phyloP scores from a whole-genome alignment of 2,888 invertebrate genomes.

The Thereva unica region DNA sequence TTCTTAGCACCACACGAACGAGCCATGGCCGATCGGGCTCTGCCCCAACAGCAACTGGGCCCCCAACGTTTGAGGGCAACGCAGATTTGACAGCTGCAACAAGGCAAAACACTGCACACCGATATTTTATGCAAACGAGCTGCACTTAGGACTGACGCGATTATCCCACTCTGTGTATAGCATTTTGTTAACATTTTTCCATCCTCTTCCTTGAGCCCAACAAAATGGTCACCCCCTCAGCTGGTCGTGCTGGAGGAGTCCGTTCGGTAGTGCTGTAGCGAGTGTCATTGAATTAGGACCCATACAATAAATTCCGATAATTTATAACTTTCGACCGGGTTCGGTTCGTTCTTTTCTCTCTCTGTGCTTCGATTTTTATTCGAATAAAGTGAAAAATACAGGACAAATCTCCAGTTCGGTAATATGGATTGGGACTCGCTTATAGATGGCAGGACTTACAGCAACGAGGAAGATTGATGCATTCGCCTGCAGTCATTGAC shows the following conservation, averaged over 20 bases:
- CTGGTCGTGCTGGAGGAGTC: background rate
- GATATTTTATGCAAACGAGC: slow-evolving; percentile 38
- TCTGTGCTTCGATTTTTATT: slow-evolving; percentile 13
- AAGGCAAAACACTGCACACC: slow-evolving; percentile 26
- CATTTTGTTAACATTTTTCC: slow-evolving; percentile 29
- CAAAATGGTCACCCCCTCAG: background rate
- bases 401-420: no score
- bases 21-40: no score
- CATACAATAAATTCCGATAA: slow-evolving; percentile 38
- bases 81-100: slow-evolving; percentile 35
- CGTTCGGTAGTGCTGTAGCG: background rate
- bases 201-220: background rate
- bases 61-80: background rate
- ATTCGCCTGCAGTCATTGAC: no score
- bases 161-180: slow-evolving; percentile 18
- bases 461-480: no score
- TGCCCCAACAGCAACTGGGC: no score
- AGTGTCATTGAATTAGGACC: slow-evolving; percentile 27
- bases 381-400: background rate
- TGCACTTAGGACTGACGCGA: slow-evolving; percentile 28
- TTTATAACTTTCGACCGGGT: slow-evolving; percentile 36
- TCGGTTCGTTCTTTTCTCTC: slow-evolving; percentile 34
- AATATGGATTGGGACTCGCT: no score
- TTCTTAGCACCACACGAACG: slow-evolving; percentile 23
- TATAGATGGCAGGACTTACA: no score